Evolutionary conservation across 2,797 vertebrate genomes (phyloP), one percentile per base, ranked within the genome.

Genomic region (Nasua narica): DNA sequence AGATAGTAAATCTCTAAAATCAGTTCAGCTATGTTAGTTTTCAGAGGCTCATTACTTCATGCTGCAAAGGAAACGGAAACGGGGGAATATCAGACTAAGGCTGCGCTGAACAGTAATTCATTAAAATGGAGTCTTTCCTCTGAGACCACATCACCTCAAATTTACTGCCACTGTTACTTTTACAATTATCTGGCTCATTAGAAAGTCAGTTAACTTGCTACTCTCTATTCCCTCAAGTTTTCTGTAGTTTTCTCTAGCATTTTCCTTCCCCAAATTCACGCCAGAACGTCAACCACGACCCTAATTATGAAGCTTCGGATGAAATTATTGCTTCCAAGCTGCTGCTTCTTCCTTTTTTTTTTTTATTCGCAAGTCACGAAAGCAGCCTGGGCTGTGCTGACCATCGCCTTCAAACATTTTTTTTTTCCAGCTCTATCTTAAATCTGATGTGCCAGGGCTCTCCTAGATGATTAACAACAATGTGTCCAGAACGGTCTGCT

Each of bases 181-280:
- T 87, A 92, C 67, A 96, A 97, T 96, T 79, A 96, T 91, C 78
- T 96, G 90, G 54, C 90, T 97, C 94, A 92, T 94, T 93, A 97
- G 94, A 87, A 95, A 96, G 58, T 50, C 60, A 86, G 76, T 94
- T 97, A 95, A 92, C 87, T 85, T 29, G 32, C 62, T 94, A 48
- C 25, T 91, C 37, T 97, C 35, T 50, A 83, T 52, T 85, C 48
- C 50, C 48, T 79, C 81, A 58, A 77, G 81, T 93, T 92, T 81
- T 85, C 91, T 52, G 7, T 50, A 70, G 85, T n/a, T 93, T 62
- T 46, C 23, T 85, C 56, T 85, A 91, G 79, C 19, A 84, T 93
- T 89, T 95, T 95, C 37, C 35, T 96, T 94, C 35, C 50, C 5
- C 5, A 90, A 43, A 74, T 93, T 77, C 58, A 91, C 4, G 60